Conservation (phyloP, 2,113 vertebrate genomes). For the Salvelinus namaycush region DNA sequence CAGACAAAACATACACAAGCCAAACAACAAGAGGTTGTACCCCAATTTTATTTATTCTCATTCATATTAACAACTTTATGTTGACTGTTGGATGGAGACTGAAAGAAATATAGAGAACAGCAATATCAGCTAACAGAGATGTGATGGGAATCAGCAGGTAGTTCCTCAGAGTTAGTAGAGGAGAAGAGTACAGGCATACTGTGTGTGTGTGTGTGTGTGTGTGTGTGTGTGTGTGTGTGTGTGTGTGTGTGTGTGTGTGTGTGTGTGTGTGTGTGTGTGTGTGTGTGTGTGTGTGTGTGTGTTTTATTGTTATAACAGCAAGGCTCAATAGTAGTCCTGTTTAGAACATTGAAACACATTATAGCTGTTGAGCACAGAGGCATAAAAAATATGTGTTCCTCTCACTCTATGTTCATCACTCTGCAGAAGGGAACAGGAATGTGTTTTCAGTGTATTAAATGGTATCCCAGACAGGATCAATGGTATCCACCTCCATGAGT, state of each 20-base stretch:
- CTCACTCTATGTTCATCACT: no score
- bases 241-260: no score
- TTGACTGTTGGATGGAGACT: conserved; percentile 20
- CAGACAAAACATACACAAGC: neutral
- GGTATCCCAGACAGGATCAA: no score
- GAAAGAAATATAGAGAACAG: conserved; percentile 28
- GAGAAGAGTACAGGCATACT: no score
- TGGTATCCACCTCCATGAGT: no score
- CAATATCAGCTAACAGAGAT: conserved; percentile 29
- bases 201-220: no score
- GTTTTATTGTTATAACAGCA: no score
- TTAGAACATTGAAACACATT: conserved; percentile 1
- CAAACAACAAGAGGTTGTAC: conserved; percentile 7
- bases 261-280: no score
- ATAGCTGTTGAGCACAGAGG: neutral
- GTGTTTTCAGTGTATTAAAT: no score
- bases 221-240: no score
- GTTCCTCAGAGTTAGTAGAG: neutral
- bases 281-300: no score
- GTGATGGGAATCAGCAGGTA: conserved; percentile 12
- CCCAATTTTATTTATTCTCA: conserved; percentile 51
- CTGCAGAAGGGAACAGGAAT: neutral
- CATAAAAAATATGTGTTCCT: neutral
- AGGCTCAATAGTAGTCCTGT: neutral
- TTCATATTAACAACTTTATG: conserved; percentile 42